These are phyloP conservation scores for Opisthocomus hoazin DNA, from an alignment of 2,113 vertebrate genomes.

Conservation along the genomic window DNA sequence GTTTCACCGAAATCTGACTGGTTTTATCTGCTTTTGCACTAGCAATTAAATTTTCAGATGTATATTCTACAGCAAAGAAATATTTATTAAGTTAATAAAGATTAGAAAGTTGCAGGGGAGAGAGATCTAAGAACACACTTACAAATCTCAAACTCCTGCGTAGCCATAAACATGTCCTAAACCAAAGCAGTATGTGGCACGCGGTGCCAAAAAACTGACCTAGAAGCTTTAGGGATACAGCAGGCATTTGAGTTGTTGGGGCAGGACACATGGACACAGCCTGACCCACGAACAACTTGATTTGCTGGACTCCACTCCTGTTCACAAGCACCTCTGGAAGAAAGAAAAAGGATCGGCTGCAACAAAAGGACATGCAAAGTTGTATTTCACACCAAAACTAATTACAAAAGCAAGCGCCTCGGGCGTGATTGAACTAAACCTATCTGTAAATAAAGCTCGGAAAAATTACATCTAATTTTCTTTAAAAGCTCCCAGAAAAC, in stretches of 20 bases:
- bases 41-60: background rate
- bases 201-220: background rate
- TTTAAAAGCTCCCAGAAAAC: background rate
- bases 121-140: background rate
- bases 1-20: background rate
- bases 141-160: background rate
- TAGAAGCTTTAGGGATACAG: background rate
- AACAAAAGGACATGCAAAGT: accelerated
- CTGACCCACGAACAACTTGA: background rate
- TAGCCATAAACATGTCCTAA: background rate
- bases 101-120: background rate
- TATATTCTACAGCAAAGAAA: background rate
- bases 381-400: accelerated
- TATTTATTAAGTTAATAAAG: background rate
- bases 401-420: background rate
- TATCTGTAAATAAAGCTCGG: background rate
- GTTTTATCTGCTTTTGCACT: background rate
- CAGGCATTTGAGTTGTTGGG: background rate
- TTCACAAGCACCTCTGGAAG: background rate
- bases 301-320: background rate
- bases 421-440: background rate
- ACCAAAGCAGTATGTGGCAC: background rate
- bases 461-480: background rate
- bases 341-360: accelerated
- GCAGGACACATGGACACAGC: background rate